Conservation (phyloP, 2,797 vertebrate genomes). For the Vultur gryphus region DNA sequence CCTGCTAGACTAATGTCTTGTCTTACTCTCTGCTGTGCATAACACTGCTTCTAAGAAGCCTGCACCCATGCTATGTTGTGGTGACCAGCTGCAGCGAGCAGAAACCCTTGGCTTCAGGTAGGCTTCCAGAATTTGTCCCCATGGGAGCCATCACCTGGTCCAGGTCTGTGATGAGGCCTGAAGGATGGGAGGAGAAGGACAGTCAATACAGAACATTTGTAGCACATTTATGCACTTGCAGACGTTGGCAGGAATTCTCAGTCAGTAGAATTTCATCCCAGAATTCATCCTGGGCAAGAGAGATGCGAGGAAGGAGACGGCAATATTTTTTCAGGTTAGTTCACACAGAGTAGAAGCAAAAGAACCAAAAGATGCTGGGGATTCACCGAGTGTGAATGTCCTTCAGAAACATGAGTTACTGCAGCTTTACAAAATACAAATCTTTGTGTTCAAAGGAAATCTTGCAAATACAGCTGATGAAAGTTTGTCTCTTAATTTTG, state of each 20-base stretch:
- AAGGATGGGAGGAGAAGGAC: neutral
- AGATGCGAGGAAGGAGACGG: neutral
- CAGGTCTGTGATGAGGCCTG: neutral
- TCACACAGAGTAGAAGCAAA: neutral
- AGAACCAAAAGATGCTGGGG: neutral
- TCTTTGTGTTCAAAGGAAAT: neutral
- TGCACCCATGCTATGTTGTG: neutral
- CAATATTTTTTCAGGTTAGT: neutral
- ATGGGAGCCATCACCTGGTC: neutral
- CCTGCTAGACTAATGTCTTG: neutral
- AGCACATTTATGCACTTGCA: neutral
- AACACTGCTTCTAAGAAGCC: neutral
- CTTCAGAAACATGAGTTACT: neutral
- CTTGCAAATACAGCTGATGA: neutral
- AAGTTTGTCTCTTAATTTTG: neutral
- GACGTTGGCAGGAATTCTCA: neutral
- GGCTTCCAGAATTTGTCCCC: neutral
- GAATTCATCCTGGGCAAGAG: neutral
- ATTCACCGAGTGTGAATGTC: neutral
- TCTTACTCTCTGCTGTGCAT: neutral
- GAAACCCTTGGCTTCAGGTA: neutral
- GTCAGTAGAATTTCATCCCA: neutral
- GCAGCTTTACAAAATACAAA: neutral
- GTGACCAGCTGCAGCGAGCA: neutral
- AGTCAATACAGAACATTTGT: neutral